Evolutionary conservation across 2,888 invertebrate species (phyloP).

Genomic region (Pseudanteris insignis): DNA sequence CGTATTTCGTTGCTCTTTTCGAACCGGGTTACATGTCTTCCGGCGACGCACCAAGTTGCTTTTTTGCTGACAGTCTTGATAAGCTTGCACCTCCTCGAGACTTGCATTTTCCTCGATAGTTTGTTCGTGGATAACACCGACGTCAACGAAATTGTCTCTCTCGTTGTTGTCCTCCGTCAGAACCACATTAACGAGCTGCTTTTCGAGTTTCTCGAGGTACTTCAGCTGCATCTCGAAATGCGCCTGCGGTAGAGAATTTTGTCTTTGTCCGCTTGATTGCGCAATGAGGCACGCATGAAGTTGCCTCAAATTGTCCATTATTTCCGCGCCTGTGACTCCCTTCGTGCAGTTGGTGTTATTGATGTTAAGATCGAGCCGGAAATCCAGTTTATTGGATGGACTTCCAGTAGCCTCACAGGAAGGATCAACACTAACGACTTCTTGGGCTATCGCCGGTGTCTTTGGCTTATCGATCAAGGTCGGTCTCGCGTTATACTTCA

Average conservation of each 20-base stretch:
- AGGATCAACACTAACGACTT: slow-evolving; percentile 55
- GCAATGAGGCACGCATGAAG: slow-evolving; percentile 48
- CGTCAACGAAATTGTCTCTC: too few species aligned
- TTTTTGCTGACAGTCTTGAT: too few species aligned
- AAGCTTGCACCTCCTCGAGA: too few species aligned
- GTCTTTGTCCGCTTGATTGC: slow-evolving; percentile 43
- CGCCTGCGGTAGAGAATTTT: slow-evolving; percentile 52
- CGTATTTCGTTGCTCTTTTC: slow-evolving; percentile 23
- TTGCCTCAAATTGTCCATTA: slow-evolving; percentile 55
- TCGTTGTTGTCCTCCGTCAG: slow-evolving; percentile 51
- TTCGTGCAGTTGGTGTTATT: slow-evolving; percentile 49
- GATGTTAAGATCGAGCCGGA: slow-evolving; percentile 44
- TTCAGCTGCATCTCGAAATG: slow-evolving; percentile 55
- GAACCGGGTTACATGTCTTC: neutral
- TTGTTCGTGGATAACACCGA: too few species aligned
- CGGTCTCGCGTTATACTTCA: slow-evolving; percentile 55
- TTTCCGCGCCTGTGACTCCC: slow-evolving; percentile 50
- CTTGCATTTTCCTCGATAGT: too few species aligned
- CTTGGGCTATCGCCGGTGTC: slow-evolving; percentile 50
- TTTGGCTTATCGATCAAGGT: slow-evolving; percentile 58
- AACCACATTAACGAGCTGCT: slow-evolving; percentile 56
- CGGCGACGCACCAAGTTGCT: slow-evolving; percentile 2
- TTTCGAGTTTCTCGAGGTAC: slow-evolving; percentile 56
- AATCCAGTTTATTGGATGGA: slow-evolving; percentile 58
- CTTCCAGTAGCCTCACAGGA: slow-evolving; percentile 63